phyloP scores from a whole-genome alignment of 2,888 invertebrate genomes.

The Nasonovia ribisnigri region DNA sequence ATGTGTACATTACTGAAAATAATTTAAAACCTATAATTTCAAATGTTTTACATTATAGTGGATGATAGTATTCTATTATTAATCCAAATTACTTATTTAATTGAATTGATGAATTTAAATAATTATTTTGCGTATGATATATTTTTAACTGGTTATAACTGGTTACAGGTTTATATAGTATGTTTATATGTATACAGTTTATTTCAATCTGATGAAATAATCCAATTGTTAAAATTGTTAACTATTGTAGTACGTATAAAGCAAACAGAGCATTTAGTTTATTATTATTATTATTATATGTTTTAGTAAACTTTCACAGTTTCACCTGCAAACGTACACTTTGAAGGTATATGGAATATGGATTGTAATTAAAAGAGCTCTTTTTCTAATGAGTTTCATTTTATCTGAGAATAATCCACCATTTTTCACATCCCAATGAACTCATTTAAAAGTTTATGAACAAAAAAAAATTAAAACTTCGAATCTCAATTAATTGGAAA shows the following conservation, averaged over 20 bases:
- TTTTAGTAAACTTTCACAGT: not conserved
- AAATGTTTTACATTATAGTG: not conserved
- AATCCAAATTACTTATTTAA: not conserved
- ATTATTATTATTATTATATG: not conserved
- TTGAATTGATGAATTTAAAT: not conserved
- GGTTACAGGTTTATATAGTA: not conserved
- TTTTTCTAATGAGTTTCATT: conserved; percentile 6
- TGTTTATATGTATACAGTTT: not conserved
- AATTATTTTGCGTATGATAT: not conserved
- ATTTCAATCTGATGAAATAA: not conserved
- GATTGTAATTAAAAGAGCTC: not conserved
- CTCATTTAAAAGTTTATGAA: conserved; percentile 1
- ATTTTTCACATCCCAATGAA: not conserved
- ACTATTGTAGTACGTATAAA: not conserved
- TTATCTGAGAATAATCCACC: not conserved
- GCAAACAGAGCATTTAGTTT: not conserved
- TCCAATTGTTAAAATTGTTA: not conserved
- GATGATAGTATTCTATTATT: too few species aligned
- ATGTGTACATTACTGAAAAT: not conserved
- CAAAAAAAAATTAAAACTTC: not conserved
- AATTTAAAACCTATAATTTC: not conserved
- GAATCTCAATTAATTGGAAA: not conserved
- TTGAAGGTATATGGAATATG: not conserved
- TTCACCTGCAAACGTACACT: not conserved
- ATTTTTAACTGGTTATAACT: not conserved